Evolutionary conservation across 2,797 vertebrate genomes (phyloP), one percentile per base, ranked within the genome.

Genomic region (Macrochelys suwanniensis): DNA sequence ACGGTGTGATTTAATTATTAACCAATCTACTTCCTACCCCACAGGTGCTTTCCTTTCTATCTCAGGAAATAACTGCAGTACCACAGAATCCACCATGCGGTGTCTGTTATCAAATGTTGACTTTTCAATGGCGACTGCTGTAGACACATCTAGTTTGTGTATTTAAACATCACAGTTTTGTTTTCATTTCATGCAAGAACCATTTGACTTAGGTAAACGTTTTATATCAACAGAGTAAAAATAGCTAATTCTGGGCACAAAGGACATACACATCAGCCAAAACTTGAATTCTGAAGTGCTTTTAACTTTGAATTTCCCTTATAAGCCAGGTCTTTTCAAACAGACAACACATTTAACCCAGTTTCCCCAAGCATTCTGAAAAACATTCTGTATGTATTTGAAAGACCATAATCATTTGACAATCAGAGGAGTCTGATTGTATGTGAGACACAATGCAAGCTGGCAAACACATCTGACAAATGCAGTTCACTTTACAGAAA

Each of bases 241-340:
- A 97, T 95, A 97, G 89, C 93, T 97, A 96, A 96, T 97, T 96
- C 95, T 97, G 77, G 97, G 92, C 96, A 96, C 97, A 97, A 96
- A 97, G 96, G 96, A 96, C 96, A 97, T 89, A 94, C 92, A 90
- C 96, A 97, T 97, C 96, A 97, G 95, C 94, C 68, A 97, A 94
- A 97, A 95, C 96, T 97, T 95, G 93, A 97, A 94, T 96, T 97
- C 86, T 97, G 93, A 97, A 98, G 96, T 96, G 96, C 96, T 96
- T 97, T 97, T 96, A 96, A 96, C 96, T 95, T 95, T 97, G 95
- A 96, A 96, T 97, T 95, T 97, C 95, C 89, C 89, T 90, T 96
- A 90, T 96, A 96, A 97, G 89, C 90, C 84, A 94, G 90, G 90
- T 89, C 93, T 95, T 97, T 96, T 95, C 97, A 97, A 97, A 95